Evolutionary conservation across 23 tunicate genomes (phyloP).

Genomic region (Trididemnum nubilum): DNA sequence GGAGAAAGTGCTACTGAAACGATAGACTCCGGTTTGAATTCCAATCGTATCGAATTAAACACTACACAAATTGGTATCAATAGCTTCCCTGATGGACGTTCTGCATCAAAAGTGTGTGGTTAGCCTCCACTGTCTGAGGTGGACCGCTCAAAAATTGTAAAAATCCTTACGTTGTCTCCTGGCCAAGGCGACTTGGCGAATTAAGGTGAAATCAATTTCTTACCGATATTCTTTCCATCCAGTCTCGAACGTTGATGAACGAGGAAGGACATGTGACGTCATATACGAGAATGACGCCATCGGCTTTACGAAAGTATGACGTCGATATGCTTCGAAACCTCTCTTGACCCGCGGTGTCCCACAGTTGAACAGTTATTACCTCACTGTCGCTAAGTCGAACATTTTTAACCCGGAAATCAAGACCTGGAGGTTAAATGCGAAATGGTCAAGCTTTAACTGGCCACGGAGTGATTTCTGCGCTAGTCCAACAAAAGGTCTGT

Average conservation of each 20-base stretch:
- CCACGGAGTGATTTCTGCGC: background rate
- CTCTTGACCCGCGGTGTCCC: constrained; percentile 97
- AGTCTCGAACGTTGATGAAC: constrained; percentile 82
- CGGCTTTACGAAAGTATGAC: constrained; percentile 81
- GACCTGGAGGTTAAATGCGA: too few species aligned
- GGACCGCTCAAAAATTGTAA: too few species aligned
- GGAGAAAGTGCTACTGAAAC: too few species aligned
- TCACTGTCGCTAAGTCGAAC: constrained; percentile 42
- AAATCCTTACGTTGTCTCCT: too few species aligned
- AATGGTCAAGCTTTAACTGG: too few species aligned
- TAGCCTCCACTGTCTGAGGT: too few species aligned
- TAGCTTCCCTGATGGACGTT: too few species aligned
- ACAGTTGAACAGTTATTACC: constrained; percentile 63
- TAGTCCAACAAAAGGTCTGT: background rate
- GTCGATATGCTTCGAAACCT: constrained; percentile 76
- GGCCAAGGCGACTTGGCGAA: too few species aligned
- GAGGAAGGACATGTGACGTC: constrained; percentile 76
- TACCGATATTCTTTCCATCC: constrained; percentile 91
- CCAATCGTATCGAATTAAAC: too few species aligned
- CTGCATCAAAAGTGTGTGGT: too few species aligned
- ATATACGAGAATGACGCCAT: constrained; percentile 75
- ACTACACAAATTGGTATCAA: too few species aligned
- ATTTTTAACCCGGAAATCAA: constrained; percentile 71
- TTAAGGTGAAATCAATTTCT: background rate
- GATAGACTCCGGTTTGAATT: too few species aligned